Base-by-base conservation (phyloP, 2,113 vertebrate species). In the Aix galericulata region DNA sequence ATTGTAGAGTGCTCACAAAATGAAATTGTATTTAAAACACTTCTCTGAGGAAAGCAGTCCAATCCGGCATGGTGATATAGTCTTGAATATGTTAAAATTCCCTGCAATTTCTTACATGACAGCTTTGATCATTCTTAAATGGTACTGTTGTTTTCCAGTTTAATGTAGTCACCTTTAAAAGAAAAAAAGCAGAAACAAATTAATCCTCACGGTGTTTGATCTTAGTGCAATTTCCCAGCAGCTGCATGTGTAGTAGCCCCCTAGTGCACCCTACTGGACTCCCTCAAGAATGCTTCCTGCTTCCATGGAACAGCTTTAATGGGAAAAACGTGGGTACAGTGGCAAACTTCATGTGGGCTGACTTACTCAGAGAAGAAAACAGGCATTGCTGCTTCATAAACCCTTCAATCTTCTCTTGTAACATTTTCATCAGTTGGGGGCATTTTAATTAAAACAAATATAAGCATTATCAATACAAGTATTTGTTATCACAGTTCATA, bases 221-320 rank as follows among this genome's bases (percentile, higher is more conserved):
- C 84, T 72, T 76, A 38, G 23, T 52, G 75, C 46, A 38, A 31
- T 84, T 87, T 56, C 56, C 52, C 44, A 48, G 59, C 79, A 80
- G 63, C 89, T 50, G 34, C 48, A 52, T 9, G 77, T 95, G 75
- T 17, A 44, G 34, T 64, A 80, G 95, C 94, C 88, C 92, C 94
- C 67, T 94, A 92, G 95, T 95, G 96, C 95, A 86, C 97, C 62
- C 96, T 96, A 10, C 95, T 90, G 96, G 95, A 77, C 73, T 87
- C 59, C 82, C 48, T 59, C 23, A 55, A 60, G 66, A 97, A 94
- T 74, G 86, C 38, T 73, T 83, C 59, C 68, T 32, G 56, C 46
- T 80, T 38, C 87, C 59, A 8, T 11, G 44, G 25, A 81, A 25
- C 32, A 46, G 23, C 40, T 62, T 46, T 27, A 17, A 25, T 6